A percentile compares a stretch with the other conserved stretches of the same genome.
Evolutionary conservation across 1,140 invertebrate genomes (phyloP).

Genomic region (Trachelipus rathkii): DNA sequence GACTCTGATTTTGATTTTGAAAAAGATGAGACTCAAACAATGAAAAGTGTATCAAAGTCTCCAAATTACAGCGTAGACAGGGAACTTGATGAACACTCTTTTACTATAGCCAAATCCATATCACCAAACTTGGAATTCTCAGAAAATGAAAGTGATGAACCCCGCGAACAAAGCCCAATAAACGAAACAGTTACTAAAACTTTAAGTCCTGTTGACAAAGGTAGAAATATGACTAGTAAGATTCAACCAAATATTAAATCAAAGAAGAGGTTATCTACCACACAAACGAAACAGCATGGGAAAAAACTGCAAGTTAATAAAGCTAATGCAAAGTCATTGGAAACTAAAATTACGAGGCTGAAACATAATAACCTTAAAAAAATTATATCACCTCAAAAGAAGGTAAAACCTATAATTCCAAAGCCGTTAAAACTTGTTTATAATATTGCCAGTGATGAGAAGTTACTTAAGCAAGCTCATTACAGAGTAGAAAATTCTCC

Average conservation of each 20-base stretch:
- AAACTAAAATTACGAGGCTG: constrained; percentile 20
- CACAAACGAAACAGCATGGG: neutral
- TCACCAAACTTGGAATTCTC: too few relatives aligned
- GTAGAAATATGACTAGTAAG: neutral
- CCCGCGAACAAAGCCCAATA: neutral
- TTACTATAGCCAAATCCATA: neutral
- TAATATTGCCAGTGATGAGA: constrained; percentile 14
- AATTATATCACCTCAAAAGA: constrained; percentile 2
- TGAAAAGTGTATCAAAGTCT: neutral
- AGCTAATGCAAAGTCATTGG: neutral
- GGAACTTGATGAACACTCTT: too few relatives aligned
- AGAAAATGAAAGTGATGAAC: neutral
- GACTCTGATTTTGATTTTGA: neutral
- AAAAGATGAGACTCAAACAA: neutral
- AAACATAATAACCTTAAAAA: constrained; percentile 20
- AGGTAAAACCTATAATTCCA: constrained; percentile 14
- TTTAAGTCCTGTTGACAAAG: neutral
- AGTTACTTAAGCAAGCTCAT: neutral
- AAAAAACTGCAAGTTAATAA: neutral
- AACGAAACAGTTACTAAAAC: neutral
- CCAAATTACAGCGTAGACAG: neutral
- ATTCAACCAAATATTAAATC: neutral
- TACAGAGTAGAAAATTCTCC: too few relatives aligned
- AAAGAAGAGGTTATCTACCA: neutral
- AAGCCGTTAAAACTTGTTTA: constrained; percentile 17